Base-by-base conservation (phyloP, 2,888 invertebrate genomes). In the Lochmaea crataegi region DNA sequence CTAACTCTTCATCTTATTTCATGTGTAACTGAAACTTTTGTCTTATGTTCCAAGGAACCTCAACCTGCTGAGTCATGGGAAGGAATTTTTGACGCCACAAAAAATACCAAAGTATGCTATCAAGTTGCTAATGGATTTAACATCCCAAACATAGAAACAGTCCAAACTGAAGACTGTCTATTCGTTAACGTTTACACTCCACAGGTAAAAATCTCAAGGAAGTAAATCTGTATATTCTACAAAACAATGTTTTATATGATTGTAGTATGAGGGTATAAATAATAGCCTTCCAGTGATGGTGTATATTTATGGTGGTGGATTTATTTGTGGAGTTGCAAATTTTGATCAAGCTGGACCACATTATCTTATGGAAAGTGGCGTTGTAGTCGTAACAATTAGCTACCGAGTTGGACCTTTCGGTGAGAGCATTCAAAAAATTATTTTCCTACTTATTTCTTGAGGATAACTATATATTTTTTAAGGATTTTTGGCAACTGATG, bases 251-350 rank as follows among this genome's bases (percentile, higher is more conserved):
- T 32, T 58, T 32, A 32, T 32, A n/a, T 41, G 6, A 65, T 56
- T 68, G 53, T 26, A 72, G 72, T 56, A 69, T 14, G 66, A 69
- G 4, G 18, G 32, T 14, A 9, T 14, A 48, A 14, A 45, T 3
- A 16, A 11, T 12, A 2, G 45, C 10, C 74, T 85, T 48, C 85
- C 87, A 11, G 87, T 87, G 0, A 80, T 87, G 75, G 80, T 86
- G 11, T 84, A 81, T 73, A 84, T 87, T 57, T 87, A 87, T 73
- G 86, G 87, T 5, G 87, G 87, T 2, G 85, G 83, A 26, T 87
- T 85, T 74, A 80, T 83, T 74, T 75, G 73, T 32, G 87, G 87
- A 9, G 67, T 79, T 18, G 83, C 83, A 10, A 71, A 64, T 41
- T 72, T 75, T 26, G 75, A 82, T 16, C 68, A 72, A 9, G 81